Conservation (phyloP, 1,140 invertebrate genomes). For the Ladona fulva region DNA sequence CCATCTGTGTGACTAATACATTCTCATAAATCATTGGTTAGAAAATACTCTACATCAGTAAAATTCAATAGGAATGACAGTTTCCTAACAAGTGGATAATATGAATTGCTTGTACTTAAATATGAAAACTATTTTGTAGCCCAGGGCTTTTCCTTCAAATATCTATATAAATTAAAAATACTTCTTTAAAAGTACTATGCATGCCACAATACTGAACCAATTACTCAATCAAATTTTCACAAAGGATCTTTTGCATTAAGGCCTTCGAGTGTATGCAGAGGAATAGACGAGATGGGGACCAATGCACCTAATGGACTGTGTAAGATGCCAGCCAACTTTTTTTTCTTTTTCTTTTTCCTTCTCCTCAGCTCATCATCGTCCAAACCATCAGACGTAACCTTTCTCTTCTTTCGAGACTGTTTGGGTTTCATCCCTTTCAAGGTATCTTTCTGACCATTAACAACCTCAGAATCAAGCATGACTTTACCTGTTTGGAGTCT, state of each 20-base stretch:
- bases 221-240: background rate
- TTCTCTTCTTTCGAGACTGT: background rate
- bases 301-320: background rate
- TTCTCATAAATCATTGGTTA: background rate
- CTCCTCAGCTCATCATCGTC: background rate
- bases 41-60: background rate
- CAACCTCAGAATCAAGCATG: background rate
- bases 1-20: background rate
- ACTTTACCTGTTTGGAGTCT: background rate
- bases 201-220: background rate
- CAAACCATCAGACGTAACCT: background rate
- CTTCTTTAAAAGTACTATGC: background rate
- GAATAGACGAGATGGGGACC: background rate
- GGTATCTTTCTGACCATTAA: background rate
- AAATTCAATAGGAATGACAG: conserved; percentile 1
- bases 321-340: background rate
- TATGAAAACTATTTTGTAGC: background rate
- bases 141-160: background rate
- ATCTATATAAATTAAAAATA: background rate
- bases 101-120: background rate
- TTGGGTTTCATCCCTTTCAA: background rate
- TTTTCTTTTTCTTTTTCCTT: background rate
- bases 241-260: background rate
- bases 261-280: background rate
- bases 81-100: background rate